A percentile compares a stretch with the other conserved stretches of the same genome.
Conservation (phyloP, 2,888 invertebrate genomes). For the Hyles lineata region DNA sequence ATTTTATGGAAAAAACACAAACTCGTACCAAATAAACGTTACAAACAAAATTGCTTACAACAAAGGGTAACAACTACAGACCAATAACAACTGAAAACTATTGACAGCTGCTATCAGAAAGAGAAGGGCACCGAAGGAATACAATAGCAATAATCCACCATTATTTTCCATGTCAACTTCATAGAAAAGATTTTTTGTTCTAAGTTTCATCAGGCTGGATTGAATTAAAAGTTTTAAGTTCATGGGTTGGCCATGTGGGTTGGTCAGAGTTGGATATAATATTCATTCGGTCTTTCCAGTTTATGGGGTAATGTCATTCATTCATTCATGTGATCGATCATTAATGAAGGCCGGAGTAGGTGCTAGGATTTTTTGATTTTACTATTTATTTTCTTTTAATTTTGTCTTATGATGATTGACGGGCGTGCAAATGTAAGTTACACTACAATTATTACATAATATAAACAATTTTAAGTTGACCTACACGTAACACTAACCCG, state of each 20-base stretch:
- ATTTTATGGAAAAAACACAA: too few relatives aligned
- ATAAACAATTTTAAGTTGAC: constrained; percentile 20
- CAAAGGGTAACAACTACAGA: too few relatives aligned
- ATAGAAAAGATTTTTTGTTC: too few relatives aligned
- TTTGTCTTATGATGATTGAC: constrained; percentile 80
- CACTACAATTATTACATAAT: constrained; percentile 7
- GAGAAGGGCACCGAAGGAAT: too few relatives aligned
- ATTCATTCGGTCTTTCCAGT: constrained; percentile 1
- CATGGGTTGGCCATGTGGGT: background rate
- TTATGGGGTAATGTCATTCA: constrained; percentile 21
- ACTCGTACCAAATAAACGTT: too few relatives aligned
- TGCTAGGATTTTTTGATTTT: constrained; percentile 39
- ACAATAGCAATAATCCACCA: too few relatives aligned
- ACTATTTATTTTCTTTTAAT: constrained; percentile 58
- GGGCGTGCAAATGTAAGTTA: constrained; percentile 81
- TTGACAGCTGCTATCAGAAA: too few relatives aligned
- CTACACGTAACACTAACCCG: constrained; percentile 29
- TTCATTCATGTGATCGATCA: constrained; percentile 48
- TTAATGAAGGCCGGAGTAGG: constrained; percentile 45
- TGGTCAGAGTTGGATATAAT: background rate
- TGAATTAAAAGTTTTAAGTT: too few relatives aligned
- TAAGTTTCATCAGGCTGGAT: too few relatives aligned
- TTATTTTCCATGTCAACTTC: too few relatives aligned
- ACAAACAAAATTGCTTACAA: too few relatives aligned
- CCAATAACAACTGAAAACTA: too few relatives aligned